These are phyloP conservation scores for Leiothrix lutea DNA, from an alignment of 2,113 vertebrate genomes.

Conservation along the genomic window DNA sequence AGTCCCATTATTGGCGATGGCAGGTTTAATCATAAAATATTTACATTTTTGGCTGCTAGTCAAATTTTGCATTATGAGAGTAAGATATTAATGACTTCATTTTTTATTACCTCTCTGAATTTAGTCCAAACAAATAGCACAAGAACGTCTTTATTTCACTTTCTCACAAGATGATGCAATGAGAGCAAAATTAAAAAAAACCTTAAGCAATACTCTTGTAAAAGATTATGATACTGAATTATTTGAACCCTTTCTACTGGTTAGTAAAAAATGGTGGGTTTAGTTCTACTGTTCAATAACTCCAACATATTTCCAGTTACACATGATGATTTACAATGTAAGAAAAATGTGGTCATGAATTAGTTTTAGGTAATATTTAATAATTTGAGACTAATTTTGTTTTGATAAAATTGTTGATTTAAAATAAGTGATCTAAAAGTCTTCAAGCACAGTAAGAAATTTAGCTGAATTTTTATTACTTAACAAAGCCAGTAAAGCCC, in stretches of 20 bases:
- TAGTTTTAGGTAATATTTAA: background rate
- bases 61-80: background rate
- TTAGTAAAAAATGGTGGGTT: background rate
- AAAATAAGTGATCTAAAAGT: background rate
- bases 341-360: background rate
- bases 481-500: background rate
- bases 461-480: background rate
- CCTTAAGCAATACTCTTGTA: background rate
- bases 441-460: background rate
- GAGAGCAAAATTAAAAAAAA: background rate
- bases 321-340: background rate
- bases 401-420: background rate
- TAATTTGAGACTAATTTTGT: background rate
- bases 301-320: background rate
- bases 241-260: background rate
- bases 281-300: background rate
- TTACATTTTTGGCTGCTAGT: background rate
- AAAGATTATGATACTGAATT: background rate
- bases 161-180: background rate
- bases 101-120: background rate
- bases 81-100: background rate
- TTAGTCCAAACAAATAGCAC: background rate
- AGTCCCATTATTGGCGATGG: background rate
- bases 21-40: background rate
- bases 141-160: background rate